Evolutionary conservation across 2,113 vertebrate genomes (phyloP).

Genomic region (Vulpes lagopus): DNA sequence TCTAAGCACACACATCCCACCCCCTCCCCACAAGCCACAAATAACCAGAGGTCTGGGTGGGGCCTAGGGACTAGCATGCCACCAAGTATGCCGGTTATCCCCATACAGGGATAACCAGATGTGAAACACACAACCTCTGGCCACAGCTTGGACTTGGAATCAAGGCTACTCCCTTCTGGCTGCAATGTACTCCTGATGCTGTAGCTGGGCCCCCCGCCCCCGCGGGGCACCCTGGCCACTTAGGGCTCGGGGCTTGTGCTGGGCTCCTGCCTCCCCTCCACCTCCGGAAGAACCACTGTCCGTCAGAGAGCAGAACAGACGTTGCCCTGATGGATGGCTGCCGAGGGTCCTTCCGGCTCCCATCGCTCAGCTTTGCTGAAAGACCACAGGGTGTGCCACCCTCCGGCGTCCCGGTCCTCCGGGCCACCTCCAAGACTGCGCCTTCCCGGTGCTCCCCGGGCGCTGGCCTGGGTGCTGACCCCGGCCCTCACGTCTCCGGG

Average conservation of each 20-base stretch:
- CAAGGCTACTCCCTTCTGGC: not conserved
- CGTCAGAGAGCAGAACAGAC: not conserved
- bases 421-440: not conserved
- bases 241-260: not conserved
- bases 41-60: not conserved
- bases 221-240: not conserved
- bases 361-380: not conserved
- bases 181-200: too few species aligned
- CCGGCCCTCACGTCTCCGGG: not conserved
- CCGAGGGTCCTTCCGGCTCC: not conserved
- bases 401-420: too few species aligned
- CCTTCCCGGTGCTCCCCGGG: not conserved
- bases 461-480: not conserved
- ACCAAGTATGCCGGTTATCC: too few species aligned
- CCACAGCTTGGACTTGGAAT: not conserved
- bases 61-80: not conserved
- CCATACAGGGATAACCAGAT: too few species aligned
- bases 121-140: not conserved
- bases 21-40: too few species aligned
- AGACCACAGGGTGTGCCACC: not conserved
- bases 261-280: not conserved
- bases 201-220: not conserved
- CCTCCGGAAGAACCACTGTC: not conserved
- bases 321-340: accelerated
- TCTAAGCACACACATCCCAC: not conserved